Percentiles rank a stretch among this genome's conserved stretches.
These are phyloP conservation scores for Anolis carolinensis DNA, from an alignment of 2,113 vertebrate genomes.

Conservation along the genomic window DNA sequence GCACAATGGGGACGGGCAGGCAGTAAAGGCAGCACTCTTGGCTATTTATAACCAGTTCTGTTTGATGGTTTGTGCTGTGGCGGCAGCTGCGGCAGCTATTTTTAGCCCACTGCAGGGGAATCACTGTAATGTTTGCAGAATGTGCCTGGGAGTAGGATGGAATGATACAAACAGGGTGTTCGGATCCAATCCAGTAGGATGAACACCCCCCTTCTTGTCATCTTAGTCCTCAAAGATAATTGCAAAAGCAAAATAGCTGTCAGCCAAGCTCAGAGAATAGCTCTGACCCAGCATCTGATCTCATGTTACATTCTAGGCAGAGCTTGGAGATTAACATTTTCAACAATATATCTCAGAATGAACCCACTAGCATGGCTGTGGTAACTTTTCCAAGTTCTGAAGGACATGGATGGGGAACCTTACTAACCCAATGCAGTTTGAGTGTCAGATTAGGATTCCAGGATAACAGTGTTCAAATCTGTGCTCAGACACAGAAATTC, in stretches of 20 bases:
- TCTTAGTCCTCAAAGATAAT: constrained; percentile 14
- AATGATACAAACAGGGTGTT: background rate
- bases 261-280: background rate
- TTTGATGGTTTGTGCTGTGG: constrained; percentile 43
- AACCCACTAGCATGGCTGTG: no score
- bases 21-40: background rate
- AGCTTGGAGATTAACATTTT: no score
- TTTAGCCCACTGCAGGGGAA: constrained; percentile 65
- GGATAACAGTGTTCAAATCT: no score
- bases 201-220: background rate
- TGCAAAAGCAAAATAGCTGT: background rate
- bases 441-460: no score
- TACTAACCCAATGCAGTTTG: no score
- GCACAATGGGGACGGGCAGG: background rate
- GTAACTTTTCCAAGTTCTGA: no score
- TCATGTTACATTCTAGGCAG: background rate
- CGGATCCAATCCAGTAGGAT: constrained; percentile 12
- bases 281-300: background rate
- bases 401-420: no score
- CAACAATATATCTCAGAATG: no score
- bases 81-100: constrained; percentile 63
- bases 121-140: constrained; percentile 24
- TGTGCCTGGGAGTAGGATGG: constrained; percentile 19
- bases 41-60: constrained; percentile 51
- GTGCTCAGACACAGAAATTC: no score